Evolutionary conservation across 2,888 invertebrate species (phyloP), one percentile per base, ranked within the genome.

Genomic region (Scaeva pyrastri): DNA sequence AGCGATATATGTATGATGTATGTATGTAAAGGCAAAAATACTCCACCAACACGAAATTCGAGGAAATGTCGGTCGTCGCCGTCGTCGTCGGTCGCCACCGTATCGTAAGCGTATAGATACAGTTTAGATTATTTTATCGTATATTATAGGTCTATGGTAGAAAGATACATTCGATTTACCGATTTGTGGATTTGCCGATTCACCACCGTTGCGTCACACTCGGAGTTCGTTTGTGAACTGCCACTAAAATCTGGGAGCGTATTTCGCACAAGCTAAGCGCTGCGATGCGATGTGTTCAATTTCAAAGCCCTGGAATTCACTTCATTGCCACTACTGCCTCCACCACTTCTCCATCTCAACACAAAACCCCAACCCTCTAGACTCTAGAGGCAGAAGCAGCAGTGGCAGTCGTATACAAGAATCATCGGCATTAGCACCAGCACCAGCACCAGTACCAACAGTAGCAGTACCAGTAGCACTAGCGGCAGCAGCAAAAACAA

Each of bases 181-280:
- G 66, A 80, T 76, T 64, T n/a, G n/a, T n/a, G n/a, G n/a, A n/a
- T n/a, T 26, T 19, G 12, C 39, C 36, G 66, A 80, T 76, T 64
- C 31, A 68, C 62, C 56, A 73, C 70, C 81, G 72, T 74, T 82
- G 82, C 77, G 82, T 82, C 74, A 86, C 82, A 86, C 64, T 77
- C 82, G 78, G 77, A 82, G 82, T 86, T 82, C 82, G 77, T 66
- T 82, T 64, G 74, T 78, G 77, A 78, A 86, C 86, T 82, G 82
- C 62, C 74, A 55, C 50, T 71, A 12, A 86, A 77, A 86, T 77
- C 81, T 86, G 77, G 58, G 85, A 86, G 73, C 77, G 64, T 19
- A 82, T 82, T 86, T 86, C 82, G 52, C 68, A 77, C 71, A 78
- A 82, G 76, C 85, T 75, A 45, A 64, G 45, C 62, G 19, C 43